Percentiles rank a stretch among this genome's conserved stretches.
phyloP scores from a whole-genome alignment of 2,888 invertebrate species.

The Orthonychiurus folsomi region DNA sequence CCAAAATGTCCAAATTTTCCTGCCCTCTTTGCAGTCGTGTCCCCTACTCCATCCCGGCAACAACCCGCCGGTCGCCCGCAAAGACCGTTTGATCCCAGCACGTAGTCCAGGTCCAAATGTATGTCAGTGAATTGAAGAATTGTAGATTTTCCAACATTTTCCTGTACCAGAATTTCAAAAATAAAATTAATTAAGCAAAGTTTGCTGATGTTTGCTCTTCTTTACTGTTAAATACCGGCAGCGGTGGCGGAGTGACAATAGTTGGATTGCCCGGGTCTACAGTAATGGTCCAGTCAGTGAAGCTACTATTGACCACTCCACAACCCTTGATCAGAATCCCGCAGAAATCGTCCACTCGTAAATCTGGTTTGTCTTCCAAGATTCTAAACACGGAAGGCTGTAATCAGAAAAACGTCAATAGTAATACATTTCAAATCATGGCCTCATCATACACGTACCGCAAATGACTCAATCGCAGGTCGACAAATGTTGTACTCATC shows the following conservation, averaged over 20 bases:
- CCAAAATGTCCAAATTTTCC: constrained; percentile 93
- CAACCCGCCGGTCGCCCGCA: constrained; percentile 83
- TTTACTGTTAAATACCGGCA: constrained; percentile 12
- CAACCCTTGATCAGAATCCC: constrained; percentile 45
- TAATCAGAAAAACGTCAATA: constrained; percentile 26
- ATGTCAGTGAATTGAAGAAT: constrained; percentile 94
- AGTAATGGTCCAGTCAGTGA: constrained; percentile 23
- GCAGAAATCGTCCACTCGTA: constrained; percentile 52
- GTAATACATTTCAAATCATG: not conserved
- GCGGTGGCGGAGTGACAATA: not conserved
- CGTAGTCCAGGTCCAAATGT: constrained; percentile 88
- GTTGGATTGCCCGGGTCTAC: constrained; percentile 21
- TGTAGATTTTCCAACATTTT: constrained; percentile 67
- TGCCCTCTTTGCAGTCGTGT: constrained; percentile 64
- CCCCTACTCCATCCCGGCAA: constrained; percentile 73
- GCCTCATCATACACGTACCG: not conserved
- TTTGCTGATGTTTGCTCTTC: not conserved
- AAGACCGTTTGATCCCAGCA: constrained; percentile 78
- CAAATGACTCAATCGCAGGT: not conserved
- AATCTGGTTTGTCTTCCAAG: constrained; percentile 49
- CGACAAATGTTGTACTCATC: no score
- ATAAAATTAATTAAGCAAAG: constrained; percentile 4
- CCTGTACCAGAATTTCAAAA: constrained; percentile 44
- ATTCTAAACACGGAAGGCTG: constrained; percentile 56
- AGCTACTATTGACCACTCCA: constrained; percentile 9